Percentiles rank a stretch among this genome's conserved stretches.
Evolutionary conservation across 2,113 vertebrate genomes (phyloP).

Genomic region (Danionella cerebrum): DNA sequence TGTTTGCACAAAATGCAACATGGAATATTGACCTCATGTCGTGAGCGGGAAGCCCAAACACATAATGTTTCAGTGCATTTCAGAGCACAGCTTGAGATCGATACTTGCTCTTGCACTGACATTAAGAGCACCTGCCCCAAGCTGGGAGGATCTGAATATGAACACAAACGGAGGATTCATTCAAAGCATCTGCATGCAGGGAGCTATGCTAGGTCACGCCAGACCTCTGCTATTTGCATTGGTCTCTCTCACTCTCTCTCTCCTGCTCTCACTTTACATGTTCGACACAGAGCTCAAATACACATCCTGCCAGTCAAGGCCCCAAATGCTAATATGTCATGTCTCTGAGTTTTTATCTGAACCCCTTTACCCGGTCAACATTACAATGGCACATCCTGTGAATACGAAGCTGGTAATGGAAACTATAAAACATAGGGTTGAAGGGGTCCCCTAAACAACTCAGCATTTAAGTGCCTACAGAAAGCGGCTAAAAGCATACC

Average conservation of each 20-base stretch:
- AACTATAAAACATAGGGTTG: neutral
- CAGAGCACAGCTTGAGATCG: neutral
- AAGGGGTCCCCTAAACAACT: neutral
- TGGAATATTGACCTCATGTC: neutral
- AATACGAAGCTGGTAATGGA: neutral
- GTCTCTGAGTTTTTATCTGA: slow-evolving; percentile 1
- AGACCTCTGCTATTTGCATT: neutral
- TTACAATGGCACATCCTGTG: slow-evolving; percentile 13
- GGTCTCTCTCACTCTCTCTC: neutral
- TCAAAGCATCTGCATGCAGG: slow-evolving; percentile 6
- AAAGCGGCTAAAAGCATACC: too few relatives aligned
- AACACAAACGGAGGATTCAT: neutral
- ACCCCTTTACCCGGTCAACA: neutral
- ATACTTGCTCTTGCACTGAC: neutral
- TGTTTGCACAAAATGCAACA: neutral
- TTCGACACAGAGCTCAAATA: slow-evolving; percentile 18
- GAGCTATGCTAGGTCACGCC: neutral
- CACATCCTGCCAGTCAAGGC: slow-evolving; percentile 28
- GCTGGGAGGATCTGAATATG: neutral
- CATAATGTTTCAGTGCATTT: neutral
- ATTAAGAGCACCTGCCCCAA: neutral
- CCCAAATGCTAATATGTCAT: neutral
- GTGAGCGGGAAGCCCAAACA: neutral
- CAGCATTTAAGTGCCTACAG: too few relatives aligned
- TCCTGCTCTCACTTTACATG: neutral